phyloP scores from a whole-genome alignment of 2,113 vertebrate genomes.

The Tretioscincus oriximinensis region DNA sequence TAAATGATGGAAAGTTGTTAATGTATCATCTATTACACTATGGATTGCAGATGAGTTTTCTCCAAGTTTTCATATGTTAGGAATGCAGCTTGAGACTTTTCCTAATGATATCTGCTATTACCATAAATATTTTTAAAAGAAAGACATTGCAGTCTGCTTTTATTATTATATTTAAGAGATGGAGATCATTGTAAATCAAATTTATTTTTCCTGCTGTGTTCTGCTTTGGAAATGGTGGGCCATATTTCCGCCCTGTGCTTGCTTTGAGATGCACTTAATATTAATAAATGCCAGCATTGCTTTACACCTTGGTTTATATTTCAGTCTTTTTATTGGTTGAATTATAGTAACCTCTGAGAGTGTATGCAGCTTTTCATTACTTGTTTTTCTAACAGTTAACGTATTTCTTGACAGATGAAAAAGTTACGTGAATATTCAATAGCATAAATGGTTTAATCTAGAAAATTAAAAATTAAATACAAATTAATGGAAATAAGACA shows the following conservation, averaged over 20 bases:
- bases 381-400: neutral
- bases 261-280: neutral
- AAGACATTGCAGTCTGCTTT: neutral
- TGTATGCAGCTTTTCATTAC: neutral
- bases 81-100: conserved; percentile 28
- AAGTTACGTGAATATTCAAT: neutral
- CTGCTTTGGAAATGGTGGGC: neutral
- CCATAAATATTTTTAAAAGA: conserved; percentile 22
- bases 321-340: neutral
- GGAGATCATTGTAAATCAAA: neutral
- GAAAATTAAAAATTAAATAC: neutral
- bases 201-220: neutral
- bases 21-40: neutral
- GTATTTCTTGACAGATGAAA: conserved; percentile 16
- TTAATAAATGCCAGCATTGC: neutral
- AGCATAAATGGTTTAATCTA: neutral
- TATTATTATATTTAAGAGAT: conserved; percentile 3
- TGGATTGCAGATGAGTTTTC: conserved; percentile 10
- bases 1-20: neutral
- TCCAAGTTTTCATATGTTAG: neutral
- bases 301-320: conserved; percentile 15
- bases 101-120: neutral
- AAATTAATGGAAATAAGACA: too few species aligned
- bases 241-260: fast-evolving
- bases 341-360: conserved; percentile 14